Percentiles rank a stretch among this genome's conserved stretches.
phyloP scores from a whole-genome alignment of 2,888 invertebrate genomes.

The Cerceris rybyensis region DNA sequence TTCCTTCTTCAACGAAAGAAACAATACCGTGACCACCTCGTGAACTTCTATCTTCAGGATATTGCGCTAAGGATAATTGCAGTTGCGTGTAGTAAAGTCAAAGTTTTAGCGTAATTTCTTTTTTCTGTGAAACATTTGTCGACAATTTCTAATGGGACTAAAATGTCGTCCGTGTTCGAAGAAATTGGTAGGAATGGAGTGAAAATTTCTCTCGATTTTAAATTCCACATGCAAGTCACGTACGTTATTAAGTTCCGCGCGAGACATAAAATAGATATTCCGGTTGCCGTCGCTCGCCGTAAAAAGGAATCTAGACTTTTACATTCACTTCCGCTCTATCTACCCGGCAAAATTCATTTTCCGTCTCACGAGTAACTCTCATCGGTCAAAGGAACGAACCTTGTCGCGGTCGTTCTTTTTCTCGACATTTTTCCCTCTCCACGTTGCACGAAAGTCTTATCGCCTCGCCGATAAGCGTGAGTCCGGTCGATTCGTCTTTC shows the following conservation, averaged over 20 bases:
- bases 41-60: slow-evolving; percentile 9
- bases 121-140: slow-evolving; percentile 32
- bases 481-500: slow-evolving; percentile 35
- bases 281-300: no score
- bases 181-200: no score
- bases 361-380: slow-evolving; percentile 17
- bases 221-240: no score
- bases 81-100: slow-evolving; percentile 45
- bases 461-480: slow-evolving; percentile 51
- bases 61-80: slow-evolving; percentile 12
- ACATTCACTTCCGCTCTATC: slow-evolving; percentile 19
- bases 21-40: slow-evolving; percentile 41
- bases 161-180: no score
- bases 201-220: no score
- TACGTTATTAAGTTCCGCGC: no score
- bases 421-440: slow-evolving; percentile 45
- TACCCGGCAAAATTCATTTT: slow-evolving; percentile 7
- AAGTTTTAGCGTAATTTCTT: slow-evolving; percentile 30
- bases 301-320: not conserved
- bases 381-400: slow-evolving; percentile 36
- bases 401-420: slow-evolving; percentile 43
- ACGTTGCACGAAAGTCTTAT: slow-evolving; percentile 54
- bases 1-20: slow-evolving; percentile 26
- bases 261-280: no score
- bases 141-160: no score